Base-by-base conservation (phyloP, 2,797 vertebrate genomes). In the Aulostomus chinensis region DNA sequence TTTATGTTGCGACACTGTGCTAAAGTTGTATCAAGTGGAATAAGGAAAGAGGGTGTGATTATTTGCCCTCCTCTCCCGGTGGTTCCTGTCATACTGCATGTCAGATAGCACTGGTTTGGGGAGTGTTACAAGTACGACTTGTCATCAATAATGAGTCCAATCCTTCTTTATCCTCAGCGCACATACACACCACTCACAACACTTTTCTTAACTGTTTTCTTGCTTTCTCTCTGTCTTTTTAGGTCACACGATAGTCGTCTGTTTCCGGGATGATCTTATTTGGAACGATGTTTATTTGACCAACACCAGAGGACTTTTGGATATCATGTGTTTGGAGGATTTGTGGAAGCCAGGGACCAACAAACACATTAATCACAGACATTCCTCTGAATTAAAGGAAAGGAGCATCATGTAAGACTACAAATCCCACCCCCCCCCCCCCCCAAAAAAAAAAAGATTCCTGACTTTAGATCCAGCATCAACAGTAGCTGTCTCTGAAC, bases 211-310 rank as follows among this genome's bases (percentile, higher is more conserved):
- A 42, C 29, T 45, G 5, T 38, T 13, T 30, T 31, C 37, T 56
- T 24, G 40, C 2, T 51, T 17, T 33, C n/a, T 10, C 9, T 81
- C 24, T n/a, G n/a, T 73, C 42, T 77, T 49, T 83, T 41, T 69
- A 93, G 92, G 92, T 93, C 70, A 92, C 92, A 30, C 90, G 89
- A 86, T 93, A 93, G 88, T 92, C 49, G 6, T 65, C 72, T 59
- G 42, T 53, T 62, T 57, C 67, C 53, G 49, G 73, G 68, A 77
- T 14, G 31, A 53, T 50, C 56, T 36, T 35, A 59, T 73, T 69
- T 63, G 64, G 73, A 75, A 65, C n/a, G 45, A 68, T 22, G 6
- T 69, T 73, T 77, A 50, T 69, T 64, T 50, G 53, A 81, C 75
- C 62, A 65, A 59, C 54, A 63, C 46, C 26, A 0, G n/a, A 39